These are phyloP conservation scores for Tenthredo scrophulariae DNA, from an alignment of 2,888 invertebrate genomes.

Conservation along the genomic window DNA sequence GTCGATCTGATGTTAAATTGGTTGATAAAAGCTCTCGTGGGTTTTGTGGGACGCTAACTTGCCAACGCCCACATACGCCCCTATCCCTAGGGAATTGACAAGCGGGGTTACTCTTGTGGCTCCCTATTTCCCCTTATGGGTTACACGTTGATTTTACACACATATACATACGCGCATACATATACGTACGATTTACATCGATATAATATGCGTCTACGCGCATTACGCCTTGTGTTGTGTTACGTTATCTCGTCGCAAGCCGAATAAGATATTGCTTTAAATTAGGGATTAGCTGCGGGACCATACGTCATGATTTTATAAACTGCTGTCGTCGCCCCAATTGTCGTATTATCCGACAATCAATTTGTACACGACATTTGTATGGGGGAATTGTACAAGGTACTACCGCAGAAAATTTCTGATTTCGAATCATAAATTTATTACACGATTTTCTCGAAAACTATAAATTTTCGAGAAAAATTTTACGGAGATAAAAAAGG, in stretches of 20 bases:
- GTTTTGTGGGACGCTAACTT: conserved; percentile 47
- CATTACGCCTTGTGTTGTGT: too few species aligned
- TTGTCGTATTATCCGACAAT: background rate
- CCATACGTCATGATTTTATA: conserved; percentile 5
- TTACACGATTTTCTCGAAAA: background rate
- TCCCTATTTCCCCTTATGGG: background rate
- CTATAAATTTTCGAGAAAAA: background rate
- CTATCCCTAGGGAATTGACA: conserved; percentile 46
- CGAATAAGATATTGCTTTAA: conserved; percentile 2
- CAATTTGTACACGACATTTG: background rate
- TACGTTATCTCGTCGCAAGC: background rate
- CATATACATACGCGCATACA: background rate
- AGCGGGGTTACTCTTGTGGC: background rate
- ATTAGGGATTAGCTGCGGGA: conserved; percentile 31
- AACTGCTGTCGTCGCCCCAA: background rate
- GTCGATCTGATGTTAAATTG: conserved; percentile 32
- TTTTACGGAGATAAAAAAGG: background rate
- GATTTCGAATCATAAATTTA: too few species aligned
- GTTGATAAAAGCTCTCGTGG: conserved; percentile 42
- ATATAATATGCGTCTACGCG: background rate
- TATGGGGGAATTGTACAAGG: background rate
- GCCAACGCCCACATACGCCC: conserved; percentile 52
- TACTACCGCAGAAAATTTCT: too few species aligned
- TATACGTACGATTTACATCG: background rate
- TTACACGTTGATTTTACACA: background rate